Evolutionary conservation across 2,797 vertebrate species (phyloP).

Genomic region (Emys orbicularis): DNA sequence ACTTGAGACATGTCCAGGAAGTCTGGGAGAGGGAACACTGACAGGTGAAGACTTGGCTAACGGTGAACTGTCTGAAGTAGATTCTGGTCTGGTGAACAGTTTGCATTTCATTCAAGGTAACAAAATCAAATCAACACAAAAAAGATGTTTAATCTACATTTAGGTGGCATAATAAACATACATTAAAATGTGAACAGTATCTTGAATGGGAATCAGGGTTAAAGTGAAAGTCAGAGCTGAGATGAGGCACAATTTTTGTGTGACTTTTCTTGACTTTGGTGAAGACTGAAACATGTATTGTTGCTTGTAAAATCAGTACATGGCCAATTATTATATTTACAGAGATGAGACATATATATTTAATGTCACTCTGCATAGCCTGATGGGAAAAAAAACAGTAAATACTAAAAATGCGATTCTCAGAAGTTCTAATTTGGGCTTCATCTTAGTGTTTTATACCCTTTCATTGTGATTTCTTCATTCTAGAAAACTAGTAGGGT

Average conservation of each 20-base stretch:
- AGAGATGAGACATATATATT: neutral
- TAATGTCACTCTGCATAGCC: neutral
- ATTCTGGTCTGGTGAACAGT: slow-evolving; percentile 36
- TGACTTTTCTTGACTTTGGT: neutral
- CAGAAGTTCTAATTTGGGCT: neutral
- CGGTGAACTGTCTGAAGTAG: neutral
- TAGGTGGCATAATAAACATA: neutral
- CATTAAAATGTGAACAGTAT: neutral
- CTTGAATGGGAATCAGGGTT: neutral
- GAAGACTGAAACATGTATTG: neutral
- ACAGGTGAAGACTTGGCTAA: slow-evolving; percentile 2
- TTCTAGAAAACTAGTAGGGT: neutral
- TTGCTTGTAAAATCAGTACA: neutral
- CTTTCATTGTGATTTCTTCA: neutral
- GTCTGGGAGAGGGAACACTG: neutral
- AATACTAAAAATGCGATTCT: neutral
- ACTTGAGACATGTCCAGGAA: slow-evolving; percentile 16
- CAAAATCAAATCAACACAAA: slow-evolving; percentile 12
- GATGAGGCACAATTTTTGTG: neutral
- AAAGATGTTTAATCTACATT: slow-evolving; percentile 28
- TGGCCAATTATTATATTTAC: neutral
- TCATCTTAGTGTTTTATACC: neutral
- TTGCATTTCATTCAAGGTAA: slow-evolving; percentile 41
- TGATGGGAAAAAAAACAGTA: neutral
- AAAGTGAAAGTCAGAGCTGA: neutral